A percentile compares a stretch with the other conserved stretches of the same genome.
Evolutionary conservation across 2,888 invertebrate species (phyloP).

Genomic region (Macrostomum cliftonense): DNA sequence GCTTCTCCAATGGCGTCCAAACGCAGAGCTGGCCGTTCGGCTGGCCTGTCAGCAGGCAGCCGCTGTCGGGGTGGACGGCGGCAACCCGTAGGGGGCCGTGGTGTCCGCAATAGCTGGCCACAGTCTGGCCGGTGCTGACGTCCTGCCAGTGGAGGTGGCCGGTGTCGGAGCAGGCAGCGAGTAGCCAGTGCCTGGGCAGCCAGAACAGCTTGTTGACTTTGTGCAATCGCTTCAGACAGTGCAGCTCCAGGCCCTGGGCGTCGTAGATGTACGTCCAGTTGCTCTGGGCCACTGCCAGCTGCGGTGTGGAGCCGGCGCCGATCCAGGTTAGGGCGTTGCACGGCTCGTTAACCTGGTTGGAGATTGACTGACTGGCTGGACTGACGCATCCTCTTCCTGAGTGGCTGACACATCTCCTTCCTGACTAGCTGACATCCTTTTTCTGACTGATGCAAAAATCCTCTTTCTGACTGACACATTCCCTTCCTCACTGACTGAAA

Average conservation of each 20-base stretch:
- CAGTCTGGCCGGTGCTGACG: slow-evolving; percentile 72
- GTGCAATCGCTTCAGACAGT: slow-evolving; percentile 71
- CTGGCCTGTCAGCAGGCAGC: slow-evolving; percentile 69
- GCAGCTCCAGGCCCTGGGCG: slow-evolving; percentile 82
- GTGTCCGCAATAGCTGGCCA: slow-evolving; percentile 55
- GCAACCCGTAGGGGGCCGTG: slow-evolving; percentile 60
- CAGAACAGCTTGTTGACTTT: slow-evolving; percentile 67
- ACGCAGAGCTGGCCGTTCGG: slow-evolving; percentile 63
- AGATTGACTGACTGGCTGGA: no score
- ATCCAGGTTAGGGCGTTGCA: no score
- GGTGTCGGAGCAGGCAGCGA: slow-evolving; percentile 51
- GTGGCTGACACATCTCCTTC: no score
- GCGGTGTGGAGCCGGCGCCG: no score
- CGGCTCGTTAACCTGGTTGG: no score
- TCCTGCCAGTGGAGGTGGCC: slow-evolving; percentile 80
- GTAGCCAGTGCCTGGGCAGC: slow-evolving; percentile 83
- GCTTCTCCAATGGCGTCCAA: slow-evolving; percentile 73
- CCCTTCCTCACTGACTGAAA: no score
- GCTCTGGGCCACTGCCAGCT: slow-evolving; percentile 86
- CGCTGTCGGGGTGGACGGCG: slow-evolving; percentile 84
- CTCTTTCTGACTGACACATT: no score
- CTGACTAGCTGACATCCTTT: no score
- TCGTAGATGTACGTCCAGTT: slow-evolving; percentile 91
- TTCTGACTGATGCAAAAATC: no score
- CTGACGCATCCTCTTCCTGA: no score